A percentile compares a stretch with the other conserved stretches of the same genome.
Conservation (phyloP, 2,797 vertebrate genomes). For the Danio aesculapii region DNA sequence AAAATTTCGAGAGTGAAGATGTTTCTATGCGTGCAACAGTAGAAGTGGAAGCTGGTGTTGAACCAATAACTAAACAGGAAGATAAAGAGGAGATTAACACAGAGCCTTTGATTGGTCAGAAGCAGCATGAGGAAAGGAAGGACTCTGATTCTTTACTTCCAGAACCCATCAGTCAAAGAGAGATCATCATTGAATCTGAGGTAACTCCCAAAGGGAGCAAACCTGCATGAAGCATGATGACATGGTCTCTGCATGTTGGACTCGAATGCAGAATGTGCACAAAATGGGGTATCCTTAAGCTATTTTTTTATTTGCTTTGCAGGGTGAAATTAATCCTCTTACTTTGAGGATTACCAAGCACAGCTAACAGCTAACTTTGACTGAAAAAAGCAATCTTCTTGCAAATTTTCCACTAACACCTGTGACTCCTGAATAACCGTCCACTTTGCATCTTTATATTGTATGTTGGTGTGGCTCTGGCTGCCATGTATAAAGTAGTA, state of each 20-base stretch:
- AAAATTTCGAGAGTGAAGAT: neutral
- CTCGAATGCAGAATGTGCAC: neutral
- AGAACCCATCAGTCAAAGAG: conserved; percentile 16
- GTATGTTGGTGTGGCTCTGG: conserved; percentile 5
- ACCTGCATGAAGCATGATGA: conserved; percentile 21
- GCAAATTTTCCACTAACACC: neutral
- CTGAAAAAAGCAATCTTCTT: neutral
- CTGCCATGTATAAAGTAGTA: neutral
- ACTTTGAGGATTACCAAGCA: neutral
- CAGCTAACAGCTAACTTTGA: conserved; percentile 12
- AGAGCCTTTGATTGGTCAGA: neutral
- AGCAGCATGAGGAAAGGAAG: conserved; percentile 21
- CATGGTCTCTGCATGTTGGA: conserved; percentile 18
- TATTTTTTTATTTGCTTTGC: neutral
- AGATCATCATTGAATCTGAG: conserved; percentile 54
- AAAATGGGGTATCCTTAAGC: neutral
- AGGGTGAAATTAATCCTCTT: neutral
- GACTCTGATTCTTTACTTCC: neutral
- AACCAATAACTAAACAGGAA: conserved; percentile 18
- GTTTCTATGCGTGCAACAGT: neutral
- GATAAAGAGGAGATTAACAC: neutral
- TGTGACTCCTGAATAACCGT: neutral
- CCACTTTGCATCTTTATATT: conserved; percentile 19
- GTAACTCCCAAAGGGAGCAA: conserved; percentile 58
- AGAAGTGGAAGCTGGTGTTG: conserved; percentile 3